Percentiles rank a stretch among this genome's conserved stretches.
These are phyloP conservation scores for Sitophilus oryzae DNA, from an alignment of 1,140 invertebrate species.

Conservation along the genomic window DNA sequence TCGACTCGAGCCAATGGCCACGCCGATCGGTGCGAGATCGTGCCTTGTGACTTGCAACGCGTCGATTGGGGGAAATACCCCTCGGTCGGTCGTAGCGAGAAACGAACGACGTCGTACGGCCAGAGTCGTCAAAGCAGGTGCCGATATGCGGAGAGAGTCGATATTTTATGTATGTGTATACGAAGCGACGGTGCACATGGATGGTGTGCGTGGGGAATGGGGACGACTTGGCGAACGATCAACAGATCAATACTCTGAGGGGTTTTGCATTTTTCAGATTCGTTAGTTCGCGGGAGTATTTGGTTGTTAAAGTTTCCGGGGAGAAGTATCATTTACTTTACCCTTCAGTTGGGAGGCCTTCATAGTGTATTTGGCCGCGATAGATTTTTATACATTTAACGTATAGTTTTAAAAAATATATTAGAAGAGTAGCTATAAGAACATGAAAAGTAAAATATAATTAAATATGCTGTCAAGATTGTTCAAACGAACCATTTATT, in stretches of 20 bases:
- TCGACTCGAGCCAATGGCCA: slow-evolving; percentile 15
- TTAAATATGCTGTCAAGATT: no score
- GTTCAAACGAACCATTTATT: no score
- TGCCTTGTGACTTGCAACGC: slow-evolving; percentile 14
- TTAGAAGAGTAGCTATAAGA: no score
- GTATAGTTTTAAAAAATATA: no score
- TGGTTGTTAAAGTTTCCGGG: no score
- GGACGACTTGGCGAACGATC: not conserved
- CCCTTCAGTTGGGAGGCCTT: no score
- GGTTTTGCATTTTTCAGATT: not conserved
- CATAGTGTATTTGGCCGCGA: no score
- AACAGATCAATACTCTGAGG: slow-evolving; percentile 14
- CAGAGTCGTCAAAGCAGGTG: slow-evolving; percentile 15
- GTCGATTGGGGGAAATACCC: slow-evolving; percentile 14
- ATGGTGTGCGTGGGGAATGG: not conserved
- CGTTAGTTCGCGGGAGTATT: no score
- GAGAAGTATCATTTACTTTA: no score
- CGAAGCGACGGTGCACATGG: no score
- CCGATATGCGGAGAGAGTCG: slow-evolving; percentile 9
- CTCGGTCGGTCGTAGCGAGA: not conserved
- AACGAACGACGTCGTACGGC: not conserved
- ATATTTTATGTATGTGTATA: slow-evolving; percentile 23
- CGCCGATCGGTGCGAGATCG: slow-evolving; percentile 8
- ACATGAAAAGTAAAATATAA: no score
- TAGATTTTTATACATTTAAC: no score